Evolutionary conservation across 1,140 invertebrate species (phyloP).

Genomic region (Scaptomyza pallida): DNA sequence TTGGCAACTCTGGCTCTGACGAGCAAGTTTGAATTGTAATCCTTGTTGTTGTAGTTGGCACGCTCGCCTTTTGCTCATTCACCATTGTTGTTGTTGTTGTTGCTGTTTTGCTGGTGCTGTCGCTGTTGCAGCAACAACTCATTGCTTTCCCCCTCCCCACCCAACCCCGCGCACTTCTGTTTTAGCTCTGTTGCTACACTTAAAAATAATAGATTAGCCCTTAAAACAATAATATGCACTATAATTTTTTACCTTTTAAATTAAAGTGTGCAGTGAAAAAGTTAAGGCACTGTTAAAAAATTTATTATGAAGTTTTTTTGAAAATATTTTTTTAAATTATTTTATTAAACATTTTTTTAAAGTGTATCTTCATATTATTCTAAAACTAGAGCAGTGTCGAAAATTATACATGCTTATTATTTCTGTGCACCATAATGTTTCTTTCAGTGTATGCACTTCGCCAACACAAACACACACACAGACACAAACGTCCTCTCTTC

Average conservation of each 20-base stretch:
- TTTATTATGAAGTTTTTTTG: no score
- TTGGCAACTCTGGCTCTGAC: conserved; percentile 48
- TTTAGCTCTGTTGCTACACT: conserved; percentile 5
- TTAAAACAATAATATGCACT: no score
- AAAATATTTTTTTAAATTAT: no score
- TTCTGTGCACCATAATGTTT: not conserved
- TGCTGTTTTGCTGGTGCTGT: conserved; percentile 21
- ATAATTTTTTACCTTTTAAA: no score
- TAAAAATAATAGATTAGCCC: not conserved
- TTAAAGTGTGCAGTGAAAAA: no score
- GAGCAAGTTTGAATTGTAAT: conserved; percentile 81
- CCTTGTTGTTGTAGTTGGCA: conserved; percentile 76
- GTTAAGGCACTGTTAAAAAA: no score
- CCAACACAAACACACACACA: not conserved
- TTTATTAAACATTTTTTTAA: no score
- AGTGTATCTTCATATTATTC: no score
- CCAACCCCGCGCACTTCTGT: not conserved
- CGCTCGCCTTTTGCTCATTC: conserved; percentile 56
- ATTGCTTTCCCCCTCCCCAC: conserved; percentile 44
- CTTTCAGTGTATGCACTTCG: conserved; percentile 1
- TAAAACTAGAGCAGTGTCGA: no score
- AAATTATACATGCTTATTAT: no score
- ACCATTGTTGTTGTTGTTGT: conserved; percentile 25
- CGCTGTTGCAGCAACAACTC: conserved; percentile 56
- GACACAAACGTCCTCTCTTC: not conserved